phyloP scores from a whole-genome alignment of 2,797 vertebrate genomes.

The Lagorchestes hirsutus region DNA sequence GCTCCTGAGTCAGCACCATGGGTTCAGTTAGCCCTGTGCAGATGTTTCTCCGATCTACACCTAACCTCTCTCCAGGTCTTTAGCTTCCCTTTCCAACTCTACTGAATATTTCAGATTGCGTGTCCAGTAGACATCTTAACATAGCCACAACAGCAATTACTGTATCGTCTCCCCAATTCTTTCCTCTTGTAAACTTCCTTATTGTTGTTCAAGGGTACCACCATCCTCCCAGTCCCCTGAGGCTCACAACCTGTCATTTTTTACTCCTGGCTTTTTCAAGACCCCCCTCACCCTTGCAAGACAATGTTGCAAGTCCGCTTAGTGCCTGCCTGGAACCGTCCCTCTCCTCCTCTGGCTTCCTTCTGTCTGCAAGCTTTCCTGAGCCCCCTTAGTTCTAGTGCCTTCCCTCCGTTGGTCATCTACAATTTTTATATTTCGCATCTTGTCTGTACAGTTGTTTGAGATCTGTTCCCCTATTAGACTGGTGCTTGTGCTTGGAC shows the following conservation, averaged over 20 bases:
- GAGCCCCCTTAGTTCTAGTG: too few relatives aligned
- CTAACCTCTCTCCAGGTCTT: neutral
- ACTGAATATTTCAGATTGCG: neutral
- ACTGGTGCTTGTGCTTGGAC: too few relatives aligned
- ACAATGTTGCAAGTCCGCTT: neutral
- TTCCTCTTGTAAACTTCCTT: neutral
- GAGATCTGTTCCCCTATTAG: neutral
- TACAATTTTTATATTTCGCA: neutral
- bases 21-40: neutral
- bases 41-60: neutral
- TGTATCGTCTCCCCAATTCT: neutral
- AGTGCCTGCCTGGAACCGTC: neutral
- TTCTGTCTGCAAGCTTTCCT: neutral
- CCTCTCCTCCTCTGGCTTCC: neutral
- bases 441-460: neutral
- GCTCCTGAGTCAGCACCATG: too few relatives aligned
- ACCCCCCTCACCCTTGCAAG: too few relatives aligned
- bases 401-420: neutral
- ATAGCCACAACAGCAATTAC: neutral
- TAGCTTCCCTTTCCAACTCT: neutral
- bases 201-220: neutral
- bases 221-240: neutral
- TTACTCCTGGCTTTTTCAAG: neutral
- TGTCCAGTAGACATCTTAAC: neutral
- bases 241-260: neutral